phyloP scores from a whole-genome alignment of 2,797 vertebrate genomes.

The Remorina albescens region DNA sequence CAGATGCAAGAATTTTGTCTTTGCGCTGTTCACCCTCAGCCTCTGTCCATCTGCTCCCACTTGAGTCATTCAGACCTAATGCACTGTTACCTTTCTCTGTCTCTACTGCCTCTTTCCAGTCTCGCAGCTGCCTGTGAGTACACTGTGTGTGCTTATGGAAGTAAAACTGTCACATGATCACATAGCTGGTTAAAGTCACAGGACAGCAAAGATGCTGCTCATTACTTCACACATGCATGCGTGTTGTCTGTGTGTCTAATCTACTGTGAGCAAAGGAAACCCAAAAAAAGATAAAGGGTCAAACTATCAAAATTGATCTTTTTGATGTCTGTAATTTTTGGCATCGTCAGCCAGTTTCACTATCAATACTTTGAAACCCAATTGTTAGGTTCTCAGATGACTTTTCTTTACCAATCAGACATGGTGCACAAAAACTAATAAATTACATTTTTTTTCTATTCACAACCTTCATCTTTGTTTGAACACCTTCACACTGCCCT shows the following conservation, averaged over 20 bases:
- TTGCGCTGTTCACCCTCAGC: not conserved
- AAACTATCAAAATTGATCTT: not conserved
- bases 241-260: constrained; percentile 18
- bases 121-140: constrained; percentile 53
- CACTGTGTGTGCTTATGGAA: constrained; percentile 31
- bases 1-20: not conserved
- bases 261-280: constrained; percentile 12
- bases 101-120: constrained; percentile 33
- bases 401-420: not conserved
- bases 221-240: constrained; percentile 63
- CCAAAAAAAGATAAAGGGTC: not conserved
- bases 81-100: constrained; percentile 11
- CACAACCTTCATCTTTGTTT: not conserved
- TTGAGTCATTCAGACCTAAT: not conserved
- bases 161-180: constrained; percentile 74
- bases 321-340: not conserved
- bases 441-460: not conserved
- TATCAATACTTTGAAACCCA: not conserved
- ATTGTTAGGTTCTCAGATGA: not conserved
- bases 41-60: not conserved
- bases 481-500: constrained; percentile 9
- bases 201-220: constrained; percentile 57
- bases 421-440: not conserved
- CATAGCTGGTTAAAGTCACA: constrained; percentile 74
- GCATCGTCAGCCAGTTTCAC: not conserved